phyloP scores from a whole-genome alignment of 2,888 invertebrate species.

The Cryptosula pallasiana region DNA sequence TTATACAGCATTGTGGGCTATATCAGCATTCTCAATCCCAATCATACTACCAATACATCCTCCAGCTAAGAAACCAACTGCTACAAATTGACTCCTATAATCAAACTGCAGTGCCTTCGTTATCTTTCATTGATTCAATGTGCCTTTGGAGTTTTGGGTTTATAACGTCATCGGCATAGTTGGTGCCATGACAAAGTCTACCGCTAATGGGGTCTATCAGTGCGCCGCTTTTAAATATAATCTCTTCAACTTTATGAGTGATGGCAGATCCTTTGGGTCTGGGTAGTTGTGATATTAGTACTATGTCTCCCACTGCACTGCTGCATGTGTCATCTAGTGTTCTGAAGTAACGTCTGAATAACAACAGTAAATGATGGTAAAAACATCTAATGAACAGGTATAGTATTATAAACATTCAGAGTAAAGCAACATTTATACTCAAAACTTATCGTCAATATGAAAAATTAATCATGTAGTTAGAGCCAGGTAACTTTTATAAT shows the following conservation, averaged over 20 bases:
- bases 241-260: neutral
- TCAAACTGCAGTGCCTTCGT: neutral
- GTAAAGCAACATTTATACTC: too few relatives aligned
- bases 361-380: too few relatives aligned
- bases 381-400: too few relatives aligned
- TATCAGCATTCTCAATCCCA: too few relatives aligned
- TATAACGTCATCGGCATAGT: neutral
- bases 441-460: too few relatives aligned
- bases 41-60: too few relatives aligned
- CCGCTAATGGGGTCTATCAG: slow-evolving; percentile 14
- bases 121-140: neutral
- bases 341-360: neutral
- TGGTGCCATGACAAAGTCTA: slow-evolving; percentile 19
- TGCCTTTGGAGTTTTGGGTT: neutral
- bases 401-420: too few relatives aligned
- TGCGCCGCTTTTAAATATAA: slow-evolving; percentile 13
- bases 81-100: too few relatives aligned
- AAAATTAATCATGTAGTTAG: too few relatives aligned
- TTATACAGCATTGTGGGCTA: too few relatives aligned
- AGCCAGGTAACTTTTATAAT: too few relatives aligned
- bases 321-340: neutral
- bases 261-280: neutral
- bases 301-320: slow-evolving; percentile 16
- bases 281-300: neutral
- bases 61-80: too few relatives aligned